Base-by-base conservation (phyloP, 2,888 invertebrate genomes). In the Metalampra italica region DNA sequence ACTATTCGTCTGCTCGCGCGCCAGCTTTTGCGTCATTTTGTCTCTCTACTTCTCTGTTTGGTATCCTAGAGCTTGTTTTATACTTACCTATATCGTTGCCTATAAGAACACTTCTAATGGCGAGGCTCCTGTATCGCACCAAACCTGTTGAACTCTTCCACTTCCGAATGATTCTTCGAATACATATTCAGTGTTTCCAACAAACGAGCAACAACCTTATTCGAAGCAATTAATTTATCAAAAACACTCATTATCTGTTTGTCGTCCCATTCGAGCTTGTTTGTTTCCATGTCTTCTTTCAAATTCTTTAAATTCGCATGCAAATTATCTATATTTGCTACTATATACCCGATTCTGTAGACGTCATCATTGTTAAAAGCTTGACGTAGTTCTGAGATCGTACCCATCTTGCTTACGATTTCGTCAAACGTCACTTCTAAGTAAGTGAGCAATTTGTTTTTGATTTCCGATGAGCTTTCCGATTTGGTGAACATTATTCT, bases 241-340 rank as follows among this genome's bases (percentile, higher is more conserved):
- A 71, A 75, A 0, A 75, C 32, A 1, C 74, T 59, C 8, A 76
- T 13, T 42, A 75, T 64, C 11, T 64, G 61, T 0, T 37, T 54
- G 9, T 76, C 74, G 0, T 59, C 57, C 69, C 69, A 72, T 0
- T 44, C 0, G 0, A 48, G 13, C 7, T 59, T 64, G 45, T 69
- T 61, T 0, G 45, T 34, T 0, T 61, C 61, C 57, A 75, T 56
- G 11, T 72, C 64, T 0, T 40, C 44, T 32, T 55, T 69, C 37
- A 77, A 42, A 38, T 69, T 69, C 0, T 49, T 57, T 42, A 79
- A 54, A 55, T 68, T 73, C 0, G 63, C 53, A 3, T 66, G 60
- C 11, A 79, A 54, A 0, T 68, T 68, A n/a, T 80, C 79, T 0
- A 80, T 52, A 34, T 69, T 77, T 0, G 78, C 72, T 1, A 74